Evolutionary conservation across 2,113 vertebrate genomes (phyloP).

Genomic region (Scophthalmus maximus): DNA sequence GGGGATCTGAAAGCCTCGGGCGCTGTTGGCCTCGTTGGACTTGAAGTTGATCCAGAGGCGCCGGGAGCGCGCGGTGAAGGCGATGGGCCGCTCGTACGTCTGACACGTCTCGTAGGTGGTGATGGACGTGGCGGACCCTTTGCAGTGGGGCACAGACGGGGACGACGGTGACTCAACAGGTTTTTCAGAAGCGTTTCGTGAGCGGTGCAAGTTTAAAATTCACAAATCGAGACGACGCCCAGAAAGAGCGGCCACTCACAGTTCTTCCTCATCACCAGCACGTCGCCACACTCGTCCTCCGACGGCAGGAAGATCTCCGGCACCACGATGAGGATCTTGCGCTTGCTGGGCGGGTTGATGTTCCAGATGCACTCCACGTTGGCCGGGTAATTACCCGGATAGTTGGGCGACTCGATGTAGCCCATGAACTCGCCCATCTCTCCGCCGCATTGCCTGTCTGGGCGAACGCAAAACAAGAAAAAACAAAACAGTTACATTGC

Average conservation of each 20-base stretch:
- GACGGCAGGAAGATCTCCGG: slow-evolving; percentile 98
- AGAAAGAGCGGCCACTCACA: slow-evolving; percentile 79
- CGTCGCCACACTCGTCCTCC: slow-evolving; percentile 97
- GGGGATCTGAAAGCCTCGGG: slow-evolving; percentile 96
- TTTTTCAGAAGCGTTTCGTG: background rate
- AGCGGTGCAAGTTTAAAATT: too few species aligned
- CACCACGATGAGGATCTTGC: slow-evolving; percentile 98
- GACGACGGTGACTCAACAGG: slow-evolving; percentile 11
- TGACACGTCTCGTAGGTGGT: slow-evolving; percentile 99
- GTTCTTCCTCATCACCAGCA: slow-evolving; percentile 99
- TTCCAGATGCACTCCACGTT: slow-evolving; percentile 97
- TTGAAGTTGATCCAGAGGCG: slow-evolving; percentile 99
- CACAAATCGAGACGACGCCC: too few species aligned
- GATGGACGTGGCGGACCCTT: slow-evolving; percentile 97
- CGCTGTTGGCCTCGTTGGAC: slow-evolving; percentile 95
- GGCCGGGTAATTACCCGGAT: slow-evolving; percentile 96
- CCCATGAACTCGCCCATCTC: slow-evolving; percentile 97
- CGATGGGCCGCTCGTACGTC: slow-evolving; percentile 96
- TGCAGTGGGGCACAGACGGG: slow-evolving; percentile 17
- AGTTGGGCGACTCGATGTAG: slow-evolving; percentile 98
- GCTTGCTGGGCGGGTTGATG: slow-evolving; percentile 97
- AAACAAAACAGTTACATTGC: slow-evolving; percentile 29
- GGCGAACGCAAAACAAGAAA: slow-evolving; percentile 46
- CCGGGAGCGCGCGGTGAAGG: slow-evolving; percentile 95
- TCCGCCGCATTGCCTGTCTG: slow-evolving; percentile 95